Percentiles rank a stretch among this genome's conserved stretches.
Evolutionary conservation across 1,140 invertebrate genomes (phyloP).

Genomic region (Drosophila orena): DNA sequence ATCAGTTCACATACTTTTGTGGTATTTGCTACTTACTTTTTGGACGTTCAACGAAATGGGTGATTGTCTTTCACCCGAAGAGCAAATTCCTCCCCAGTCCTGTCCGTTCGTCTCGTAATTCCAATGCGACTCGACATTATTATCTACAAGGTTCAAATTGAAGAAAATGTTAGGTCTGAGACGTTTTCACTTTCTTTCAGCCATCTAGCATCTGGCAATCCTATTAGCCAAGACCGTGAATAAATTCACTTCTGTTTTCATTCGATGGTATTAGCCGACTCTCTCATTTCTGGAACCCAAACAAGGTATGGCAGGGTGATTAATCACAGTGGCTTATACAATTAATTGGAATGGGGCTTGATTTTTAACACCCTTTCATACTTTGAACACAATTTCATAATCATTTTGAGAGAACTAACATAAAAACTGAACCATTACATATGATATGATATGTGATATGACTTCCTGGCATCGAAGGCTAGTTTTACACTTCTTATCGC

Average conservation of each 20-base stretch:
- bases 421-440: too few species aligned
- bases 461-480: background rate
- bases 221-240: constrained; percentile 49
- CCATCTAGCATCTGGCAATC: constrained; percentile 32
- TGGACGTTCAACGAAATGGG: constrained; percentile 43
- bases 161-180: constrained; percentile 16
- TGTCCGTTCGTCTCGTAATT: constrained; percentile 41
- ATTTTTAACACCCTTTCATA: too few species aligned
- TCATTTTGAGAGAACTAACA: background rate
- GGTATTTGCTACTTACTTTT: constrained; percentile 26
- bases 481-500: constrained; percentile 12
- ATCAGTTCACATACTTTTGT: too few species aligned
- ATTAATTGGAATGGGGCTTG: background rate
- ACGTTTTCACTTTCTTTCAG: constrained; percentile 50
- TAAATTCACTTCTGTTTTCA: constrained; percentile 40
- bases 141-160: constrained; percentile 37
- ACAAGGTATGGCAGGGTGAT: constrained; percentile 44
- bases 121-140: constrained; percentile 28
- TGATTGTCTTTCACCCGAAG: constrained; percentile 45
- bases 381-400: background rate
- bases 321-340: constrained; percentile 15
- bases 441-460: too few species aligned
- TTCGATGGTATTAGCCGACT: constrained; percentile 20
- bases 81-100: constrained; percentile 39
- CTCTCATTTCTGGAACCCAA: constrained; percentile 30